Evolutionary conservation across 2,797 vertebrate species (phyloP), one percentile per base, ranked within the genome.

Genomic region (Holocentrus rufus): DNA sequence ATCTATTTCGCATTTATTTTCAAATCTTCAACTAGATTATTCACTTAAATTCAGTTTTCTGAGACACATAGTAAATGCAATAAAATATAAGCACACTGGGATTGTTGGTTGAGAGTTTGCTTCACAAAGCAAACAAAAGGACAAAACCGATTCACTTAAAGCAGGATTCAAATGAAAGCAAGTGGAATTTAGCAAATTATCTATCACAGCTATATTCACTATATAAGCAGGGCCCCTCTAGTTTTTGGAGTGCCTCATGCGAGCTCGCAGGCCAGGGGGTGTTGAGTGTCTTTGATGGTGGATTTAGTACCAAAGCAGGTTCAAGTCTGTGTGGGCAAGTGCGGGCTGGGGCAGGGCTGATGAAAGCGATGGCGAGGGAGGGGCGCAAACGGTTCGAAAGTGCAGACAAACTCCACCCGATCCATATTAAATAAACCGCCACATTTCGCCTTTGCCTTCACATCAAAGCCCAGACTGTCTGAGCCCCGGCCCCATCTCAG

Each of bases 361-460:
- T 91, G 83, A 90, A 91, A 92, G 90, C 71, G 22, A 50, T 31
- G 34, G 56, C 42, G 79, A 73, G 59, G 85, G 81, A 86, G 85
- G 68, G 82, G 74, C 11, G 56, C 58, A 76, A 84, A 76, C 22
- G 90, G 93, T 95, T 95, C 88, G 94, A 95, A 95, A 96, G 94
- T 95, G 95, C 94, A 96, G 93, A 92, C 93, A 94, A 95, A 95
- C 94, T 92, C 90, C 80, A 90, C 93, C 91, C 90, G 85, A 94
- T 95, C 95, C 94, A 94, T 92, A 92, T 94, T 93, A 94, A 95
- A 95, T 93, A 94, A 93, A 94, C 84, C 52, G 83, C 81, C 76
- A 76, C 88, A 83, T 84, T 89, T 88, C 2, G 60, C 72, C 65
- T 77, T 77, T 60, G 84, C 85, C 82, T 81, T 87, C 61, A 88